Evolutionary conservation across 1,140 invertebrate genomes (phyloP).

Genomic region (Drosophila nigrodunni): DNA sequence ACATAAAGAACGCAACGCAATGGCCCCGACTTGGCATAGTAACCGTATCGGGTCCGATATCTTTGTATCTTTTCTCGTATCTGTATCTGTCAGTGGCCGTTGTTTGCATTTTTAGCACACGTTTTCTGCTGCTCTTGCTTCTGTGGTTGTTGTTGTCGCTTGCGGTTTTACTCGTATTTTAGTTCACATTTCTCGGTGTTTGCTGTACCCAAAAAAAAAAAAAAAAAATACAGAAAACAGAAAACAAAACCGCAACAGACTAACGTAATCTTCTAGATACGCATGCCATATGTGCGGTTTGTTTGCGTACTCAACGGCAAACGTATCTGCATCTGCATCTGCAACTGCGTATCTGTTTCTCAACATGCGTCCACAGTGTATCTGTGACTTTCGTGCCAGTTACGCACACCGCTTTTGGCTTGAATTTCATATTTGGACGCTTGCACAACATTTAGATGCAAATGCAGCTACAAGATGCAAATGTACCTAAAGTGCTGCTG

Average conservation of each 20-base stretch:
- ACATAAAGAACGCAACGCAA: slow-evolving; percentile 17
- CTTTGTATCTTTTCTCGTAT: slow-evolving; percentile 48
- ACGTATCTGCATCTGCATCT: slow-evolving; percentile 39
- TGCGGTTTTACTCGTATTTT: slow-evolving; percentile 58
- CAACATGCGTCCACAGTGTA: slow-evolving; percentile 51
- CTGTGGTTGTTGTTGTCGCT: slow-evolving; percentile 19
- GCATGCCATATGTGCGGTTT: slow-evolving; percentile 45
- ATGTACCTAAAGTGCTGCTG: slow-evolving; percentile 48
- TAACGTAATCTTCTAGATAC: slow-evolving; percentile 79
- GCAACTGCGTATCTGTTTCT: slow-evolving; percentile 48
- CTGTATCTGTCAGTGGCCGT: slow-evolving; percentile 54
- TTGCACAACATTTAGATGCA: slow-evolving; percentile 23
- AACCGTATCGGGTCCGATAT: slow-evolving; percentile 67
- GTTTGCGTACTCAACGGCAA: slow-evolving; percentile 12
- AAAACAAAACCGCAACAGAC: slow-evolving; percentile 62
- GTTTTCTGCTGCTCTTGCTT: slow-evolving; percentile 42
- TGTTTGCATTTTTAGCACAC: slow-evolving; percentile 80
- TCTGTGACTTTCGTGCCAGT: slow-evolving; percentile 46
- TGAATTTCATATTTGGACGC: slow-evolving; percentile 23
- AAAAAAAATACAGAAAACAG: slow-evolving; percentile 3
- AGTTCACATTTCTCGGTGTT: slow-evolving; percentile 54
- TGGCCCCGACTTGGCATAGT: slow-evolving; percentile 48
- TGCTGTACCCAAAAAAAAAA: slow-evolving; percentile 30
- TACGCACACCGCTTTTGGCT: slow-evolving; percentile 32
- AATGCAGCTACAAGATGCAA: not conserved